Evolutionary conservation across 2,888 invertebrate species (phyloP), one percentile per base, ranked within the genome.

Genomic region (Incurvaria masculella): DNA sequence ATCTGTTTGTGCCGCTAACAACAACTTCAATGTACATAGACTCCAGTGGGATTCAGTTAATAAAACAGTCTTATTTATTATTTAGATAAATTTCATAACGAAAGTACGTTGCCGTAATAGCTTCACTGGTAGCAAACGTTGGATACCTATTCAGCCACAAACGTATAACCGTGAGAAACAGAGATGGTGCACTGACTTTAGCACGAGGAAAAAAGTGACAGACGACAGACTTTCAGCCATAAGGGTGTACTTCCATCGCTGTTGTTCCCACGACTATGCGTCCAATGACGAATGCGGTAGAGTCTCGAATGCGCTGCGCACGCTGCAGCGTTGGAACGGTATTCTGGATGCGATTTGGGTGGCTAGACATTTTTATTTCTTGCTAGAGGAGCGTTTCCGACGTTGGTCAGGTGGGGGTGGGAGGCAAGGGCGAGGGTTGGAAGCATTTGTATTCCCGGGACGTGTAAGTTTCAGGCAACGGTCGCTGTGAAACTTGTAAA

Each of bases 381-480:
- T 66, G 66, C 64, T 56, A 66, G 67, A n/a, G n/a, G n/a, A 75
- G 62, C 51, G 68, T 64, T 72, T 66, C 56, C 56, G 61, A 16
- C 41, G 38, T 20, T 21, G 58, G 52, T 53, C 57, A 56, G 58
- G 50, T 49, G 49, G 50, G 53, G 38, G 66, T 39, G 54, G 48
- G 59, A 74, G 3, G n/a, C n/a, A 58, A 61, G 62, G 56, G 74
- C 72, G 53, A 56, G 62, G 45, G 52, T 58, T 61, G 61, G 57
- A 63, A 66, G 69, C 75, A 76, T 78, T 76, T 78, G 73, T 78
- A 76, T 78, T 76, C 76, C 68, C 72, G 72, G 68, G 76, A 73
- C 76, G 76, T 76, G 75, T 78, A 78, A 76, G 76, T 78, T 78
- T 78, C 76, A 78, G 76, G 75, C 74, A 74, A 74, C 75, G 75